Percentiles rank a stretch among this genome's conserved stretches.
phyloP scores from a whole-genome alignment of 2,888 invertebrate genomes.

The Acanthosepion esculentum region DNA sequence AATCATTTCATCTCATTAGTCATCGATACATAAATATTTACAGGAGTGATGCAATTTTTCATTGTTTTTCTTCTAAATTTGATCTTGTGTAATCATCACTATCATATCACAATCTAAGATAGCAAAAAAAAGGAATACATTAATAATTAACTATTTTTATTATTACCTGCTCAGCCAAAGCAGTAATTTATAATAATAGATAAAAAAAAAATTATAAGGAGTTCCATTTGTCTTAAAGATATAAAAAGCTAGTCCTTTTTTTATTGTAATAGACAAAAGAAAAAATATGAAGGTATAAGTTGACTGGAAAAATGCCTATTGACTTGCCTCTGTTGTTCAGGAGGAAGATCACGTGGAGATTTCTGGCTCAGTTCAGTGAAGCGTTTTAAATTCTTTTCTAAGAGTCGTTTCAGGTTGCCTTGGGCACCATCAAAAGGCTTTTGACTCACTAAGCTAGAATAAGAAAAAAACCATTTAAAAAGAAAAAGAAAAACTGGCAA shows the following conservation, averaged over 20 bases:
- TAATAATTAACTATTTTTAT: no score
- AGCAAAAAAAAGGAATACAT: no score
- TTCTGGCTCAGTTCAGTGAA: conserved; percentile 63
- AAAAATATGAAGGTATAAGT: neutral
- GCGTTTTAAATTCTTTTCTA: conserved; percentile 77
- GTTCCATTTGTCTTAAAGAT: neutral
- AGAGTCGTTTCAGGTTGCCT: conserved; percentile 85
- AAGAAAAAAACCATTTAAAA: neutral
- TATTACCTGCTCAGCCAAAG: no score
- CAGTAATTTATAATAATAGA: neutral
- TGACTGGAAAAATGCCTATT: neutral
- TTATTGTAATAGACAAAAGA: neutral
- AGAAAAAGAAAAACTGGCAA: neutral
- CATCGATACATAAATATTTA: no score
- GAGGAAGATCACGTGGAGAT: conserved; percentile 60
- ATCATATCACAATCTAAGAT: neutral
- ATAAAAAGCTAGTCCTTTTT: neutral
- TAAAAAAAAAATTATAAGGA: neutral
- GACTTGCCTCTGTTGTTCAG: conserved; percentile 69
- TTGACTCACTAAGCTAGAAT: conserved; percentile 79
- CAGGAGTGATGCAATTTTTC: no score
- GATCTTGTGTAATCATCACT: neutral
- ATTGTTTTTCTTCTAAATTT: neutral
- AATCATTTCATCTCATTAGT: no score
- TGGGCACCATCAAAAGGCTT: conserved; percentile 91